phyloP scores from a whole-genome alignment of 2,113 vertebrate species.

The Scortum barcoo region DNA sequence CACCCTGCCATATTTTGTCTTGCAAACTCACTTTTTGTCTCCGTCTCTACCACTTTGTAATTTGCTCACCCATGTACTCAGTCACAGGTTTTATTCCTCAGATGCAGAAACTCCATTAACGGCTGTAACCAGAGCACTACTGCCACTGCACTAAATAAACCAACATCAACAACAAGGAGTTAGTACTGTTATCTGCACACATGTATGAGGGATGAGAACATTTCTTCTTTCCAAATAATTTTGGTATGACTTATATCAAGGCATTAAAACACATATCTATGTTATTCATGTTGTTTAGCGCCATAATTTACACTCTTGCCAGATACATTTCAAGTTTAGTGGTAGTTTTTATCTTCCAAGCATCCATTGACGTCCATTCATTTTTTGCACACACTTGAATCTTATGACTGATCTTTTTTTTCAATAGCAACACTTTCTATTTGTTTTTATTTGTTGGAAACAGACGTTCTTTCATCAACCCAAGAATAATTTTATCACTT shows the following conservation, averaged over 20 bases:
- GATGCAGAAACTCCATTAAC: slow-evolving; percentile 56
- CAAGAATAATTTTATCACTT: not conserved
- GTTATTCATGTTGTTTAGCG: not conserved
- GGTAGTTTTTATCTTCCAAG: not conserved
- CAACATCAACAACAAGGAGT: not conserved
- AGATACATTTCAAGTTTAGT: not conserved
- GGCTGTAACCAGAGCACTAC: not conserved
- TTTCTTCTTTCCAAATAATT: not conserved
- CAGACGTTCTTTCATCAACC: not conserved
- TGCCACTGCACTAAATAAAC: slow-evolving; percentile 37
- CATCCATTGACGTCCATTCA: not conserved
- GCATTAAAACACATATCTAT: not conserved
- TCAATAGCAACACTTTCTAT: too few species aligned
- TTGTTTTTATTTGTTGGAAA: not conserved
- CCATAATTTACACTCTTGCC: not conserved
- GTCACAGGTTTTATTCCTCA: slow-evolving; percentile 30
- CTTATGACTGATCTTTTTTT: not conserved
- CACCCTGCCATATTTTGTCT: slow-evolving; percentile 24
- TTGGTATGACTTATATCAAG: not conserved
- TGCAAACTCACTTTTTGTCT: slow-evolving; percentile 34
- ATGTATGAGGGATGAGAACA: not conserved
- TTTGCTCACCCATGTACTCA: slow-evolving; percentile 31
- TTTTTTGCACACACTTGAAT: not conserved
- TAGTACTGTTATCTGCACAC: not conserved
- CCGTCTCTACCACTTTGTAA: slow-evolving; percentile 3